Conservation (phyloP, 2,797 vertebrate genomes). For the Pristis pectinata region DNA sequence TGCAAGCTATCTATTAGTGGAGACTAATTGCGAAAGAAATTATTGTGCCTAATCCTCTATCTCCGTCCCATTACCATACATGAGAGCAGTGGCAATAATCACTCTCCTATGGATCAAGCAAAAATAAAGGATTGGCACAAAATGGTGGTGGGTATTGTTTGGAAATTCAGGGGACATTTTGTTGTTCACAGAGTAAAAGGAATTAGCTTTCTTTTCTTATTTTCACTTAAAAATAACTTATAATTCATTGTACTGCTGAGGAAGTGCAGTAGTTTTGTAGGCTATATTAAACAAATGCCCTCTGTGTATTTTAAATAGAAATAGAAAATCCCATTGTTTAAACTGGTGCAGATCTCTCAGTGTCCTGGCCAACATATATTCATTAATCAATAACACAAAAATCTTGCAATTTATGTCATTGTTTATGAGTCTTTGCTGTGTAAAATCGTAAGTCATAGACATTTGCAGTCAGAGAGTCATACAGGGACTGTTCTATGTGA, state of each 20-base stretch:
- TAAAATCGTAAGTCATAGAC: too few relatives aligned
- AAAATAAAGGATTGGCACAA: neutral
- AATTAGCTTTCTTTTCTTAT: neutral
- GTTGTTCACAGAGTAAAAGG: neutral
- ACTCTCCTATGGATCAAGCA: neutral
- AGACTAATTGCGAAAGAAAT: conserved; percentile 34
- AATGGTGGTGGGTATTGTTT: neutral
- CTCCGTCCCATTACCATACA: neutral
- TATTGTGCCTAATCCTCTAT: neutral
- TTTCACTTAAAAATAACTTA: neutral
- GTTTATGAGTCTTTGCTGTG: neutral
- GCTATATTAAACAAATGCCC: neutral
- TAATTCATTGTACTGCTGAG: neutral
- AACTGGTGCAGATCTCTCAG: neutral
- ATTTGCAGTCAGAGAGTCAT: too few relatives aligned
- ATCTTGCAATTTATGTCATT: neutral
- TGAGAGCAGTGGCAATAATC: neutral
- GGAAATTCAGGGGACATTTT: neutral
- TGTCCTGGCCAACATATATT: neutral
- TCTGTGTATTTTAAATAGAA: neutral
- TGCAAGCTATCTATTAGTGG: conserved; percentile 33
- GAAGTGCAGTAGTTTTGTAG: neutral
- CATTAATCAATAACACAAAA: neutral
- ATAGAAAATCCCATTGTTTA: neutral
- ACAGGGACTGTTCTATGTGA: too few relatives aligned